Conservation (phyloP, 2,888 invertebrate species). For the Leptinotarsa rubiginosa region DNA sequence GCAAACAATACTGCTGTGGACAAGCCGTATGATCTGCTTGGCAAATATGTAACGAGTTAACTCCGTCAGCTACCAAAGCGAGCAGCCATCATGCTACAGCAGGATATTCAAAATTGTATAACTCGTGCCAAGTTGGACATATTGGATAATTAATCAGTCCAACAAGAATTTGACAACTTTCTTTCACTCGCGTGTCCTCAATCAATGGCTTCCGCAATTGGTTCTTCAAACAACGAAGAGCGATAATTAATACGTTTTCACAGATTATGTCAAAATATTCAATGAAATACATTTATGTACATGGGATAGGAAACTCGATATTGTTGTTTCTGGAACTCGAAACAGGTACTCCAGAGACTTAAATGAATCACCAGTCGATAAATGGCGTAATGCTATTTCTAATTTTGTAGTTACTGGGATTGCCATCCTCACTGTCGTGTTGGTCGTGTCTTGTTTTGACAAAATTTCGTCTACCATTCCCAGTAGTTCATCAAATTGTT, state of each 20-base stretch:
- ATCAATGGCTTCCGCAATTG: neutral
- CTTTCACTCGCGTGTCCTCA: neutral
- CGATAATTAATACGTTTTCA: conserved; percentile 5
- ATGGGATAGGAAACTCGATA: conserved; percentile 11
- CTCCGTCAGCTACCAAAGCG: conserved; percentile 7
- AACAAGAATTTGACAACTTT: conserved; percentile 9
- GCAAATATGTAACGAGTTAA: conserved; percentile 19
- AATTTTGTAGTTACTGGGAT: conserved; percentile 25
- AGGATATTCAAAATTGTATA: conserved; percentile 25
- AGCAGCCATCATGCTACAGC: neutral
- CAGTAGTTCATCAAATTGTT: neutral
- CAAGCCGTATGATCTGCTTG: conserved; percentile 25
- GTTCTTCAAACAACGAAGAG: conserved; percentile 16
- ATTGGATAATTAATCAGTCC: conserved; percentile 10
- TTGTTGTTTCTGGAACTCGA: conserved; percentile 23
- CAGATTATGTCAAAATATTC: neutral
- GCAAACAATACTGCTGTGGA: conserved; percentile 17
- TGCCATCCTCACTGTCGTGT: no score
- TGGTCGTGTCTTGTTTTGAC: no score
- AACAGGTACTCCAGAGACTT: conserved; percentile 21
- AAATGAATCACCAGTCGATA: conserved; percentile 23
- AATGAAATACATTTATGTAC: conserved; percentile 1
- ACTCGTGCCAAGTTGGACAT: conserved; percentile 26
- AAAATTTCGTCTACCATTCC: neutral
- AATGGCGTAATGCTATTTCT: conserved; percentile 24